Percentiles rank a stretch among this genome's conserved stretches.
phyloP scores from a whole-genome alignment of 2,113 vertebrate genomes.

The Cavia porcellus region DNA sequence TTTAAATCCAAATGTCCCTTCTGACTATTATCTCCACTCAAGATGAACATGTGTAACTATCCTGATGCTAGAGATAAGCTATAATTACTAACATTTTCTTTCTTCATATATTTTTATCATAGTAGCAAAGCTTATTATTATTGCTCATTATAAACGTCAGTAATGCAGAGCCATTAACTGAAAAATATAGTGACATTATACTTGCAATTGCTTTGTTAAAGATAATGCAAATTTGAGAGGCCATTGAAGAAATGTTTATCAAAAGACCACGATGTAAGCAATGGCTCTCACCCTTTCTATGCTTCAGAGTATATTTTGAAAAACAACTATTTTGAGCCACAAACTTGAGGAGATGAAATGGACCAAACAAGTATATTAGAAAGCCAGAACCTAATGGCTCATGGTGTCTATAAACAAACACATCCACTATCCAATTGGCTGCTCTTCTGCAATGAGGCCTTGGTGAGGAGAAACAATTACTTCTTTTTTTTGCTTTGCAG shows the following conservation, averaged over 20 bases:
- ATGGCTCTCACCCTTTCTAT: neutral
- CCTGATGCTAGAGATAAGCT: conserved; percentile 35
- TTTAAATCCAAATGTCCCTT: conserved; percentile 55
- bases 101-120: conserved; percentile 45
- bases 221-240: neutral
- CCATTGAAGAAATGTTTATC: neutral
- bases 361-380: neutral
- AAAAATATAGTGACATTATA: conserved; percentile 17
- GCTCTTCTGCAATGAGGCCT: neutral
- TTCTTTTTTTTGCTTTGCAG: neutral
- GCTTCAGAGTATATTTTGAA: neutral
- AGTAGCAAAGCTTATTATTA: conserved; percentile 37
- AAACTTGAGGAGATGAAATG: conserved; percentile 13
- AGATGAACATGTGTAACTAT: conserved; percentile 40
- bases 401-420: neutral
- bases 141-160: conserved; percentile 45
- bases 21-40: conserved; percentile 47
- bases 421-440: neutral
- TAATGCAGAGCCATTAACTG: neutral
- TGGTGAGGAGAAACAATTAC: neutral
- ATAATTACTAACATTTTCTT: conserved; percentile 57
- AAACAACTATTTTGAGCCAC: neutral
- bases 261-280: neutral
- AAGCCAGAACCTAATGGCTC: neutral
- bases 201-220: neutral